These are phyloP conservation scores for Serilophus lunatus DNA, from an alignment of 2,113 vertebrate species.

Conservation along the genomic window DNA sequence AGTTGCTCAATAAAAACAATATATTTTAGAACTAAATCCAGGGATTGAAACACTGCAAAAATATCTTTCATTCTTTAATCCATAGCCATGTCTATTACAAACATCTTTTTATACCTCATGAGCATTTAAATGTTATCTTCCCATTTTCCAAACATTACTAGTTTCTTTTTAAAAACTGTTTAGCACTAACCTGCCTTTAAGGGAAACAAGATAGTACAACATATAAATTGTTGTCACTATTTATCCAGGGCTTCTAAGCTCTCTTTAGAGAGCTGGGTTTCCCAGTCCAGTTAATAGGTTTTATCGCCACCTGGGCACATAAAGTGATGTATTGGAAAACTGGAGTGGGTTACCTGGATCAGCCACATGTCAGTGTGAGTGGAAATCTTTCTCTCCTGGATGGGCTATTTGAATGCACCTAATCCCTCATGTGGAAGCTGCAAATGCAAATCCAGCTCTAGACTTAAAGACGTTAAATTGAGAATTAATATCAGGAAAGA, in stretches of 20 bases:
- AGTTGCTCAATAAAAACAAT: background rate
- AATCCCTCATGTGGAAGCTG: background rate
- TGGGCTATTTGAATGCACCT: background rate
- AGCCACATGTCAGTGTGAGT: background rate
- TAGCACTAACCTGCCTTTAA: background rate
- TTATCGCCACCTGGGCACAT: background rate
- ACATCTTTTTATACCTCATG: background rate
- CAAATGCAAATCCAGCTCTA: slow-evolving; percentile 29
- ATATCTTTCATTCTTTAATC: background rate
- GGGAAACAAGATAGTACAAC: background rate
- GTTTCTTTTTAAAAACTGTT: background rate
- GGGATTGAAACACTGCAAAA: background rate
- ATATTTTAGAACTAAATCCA: background rate
- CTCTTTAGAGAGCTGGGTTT: background rate
- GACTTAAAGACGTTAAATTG: slow-evolving; percentile 13
- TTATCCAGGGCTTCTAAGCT: background rate
- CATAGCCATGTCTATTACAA: background rate
- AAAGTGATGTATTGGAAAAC: background rate
- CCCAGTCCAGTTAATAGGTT: background rate
- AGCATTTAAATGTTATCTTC: background rate
- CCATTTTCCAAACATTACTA: background rate
- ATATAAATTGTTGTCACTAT: background rate
- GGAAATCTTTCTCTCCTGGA: background rate
- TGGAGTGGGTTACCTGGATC: background rate
- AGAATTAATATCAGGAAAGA: background rate